Percentiles rank a stretch among this genome's conserved stretches.
Evolutionary conservation across 2,113 vertebrate species (phyloP).

Genomic region (Mesitornis unicolor): DNA sequence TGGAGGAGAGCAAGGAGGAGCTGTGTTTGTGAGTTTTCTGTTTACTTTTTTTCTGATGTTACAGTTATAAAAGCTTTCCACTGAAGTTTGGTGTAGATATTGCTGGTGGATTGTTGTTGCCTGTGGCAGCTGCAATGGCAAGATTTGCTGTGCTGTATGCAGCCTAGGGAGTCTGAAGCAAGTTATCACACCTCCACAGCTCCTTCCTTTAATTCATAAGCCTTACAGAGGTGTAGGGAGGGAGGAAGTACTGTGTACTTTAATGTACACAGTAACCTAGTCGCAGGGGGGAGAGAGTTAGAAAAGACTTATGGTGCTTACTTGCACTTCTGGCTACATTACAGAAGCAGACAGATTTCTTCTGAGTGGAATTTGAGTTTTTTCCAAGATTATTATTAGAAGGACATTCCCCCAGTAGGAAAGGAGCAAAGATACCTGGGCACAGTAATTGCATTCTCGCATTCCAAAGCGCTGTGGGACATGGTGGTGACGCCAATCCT

Average conservation of each 20-base stretch:
- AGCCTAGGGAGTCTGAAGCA: conserved; percentile 5
- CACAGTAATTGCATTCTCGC: neutral
- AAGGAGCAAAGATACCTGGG: neutral
- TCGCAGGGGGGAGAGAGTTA: neutral
- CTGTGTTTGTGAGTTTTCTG: neutral
- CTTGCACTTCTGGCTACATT: conserved; percentile 24
- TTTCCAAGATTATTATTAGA: neutral
- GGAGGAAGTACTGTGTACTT: neutral
- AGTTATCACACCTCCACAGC: neutral
- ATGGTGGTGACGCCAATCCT: neutral
- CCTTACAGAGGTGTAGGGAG: neutral
- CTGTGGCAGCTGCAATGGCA: neutral
- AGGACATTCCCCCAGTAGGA: neutral
- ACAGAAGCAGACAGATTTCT: neutral
- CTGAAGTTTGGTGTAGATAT: neutral
- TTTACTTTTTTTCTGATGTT: neutral
- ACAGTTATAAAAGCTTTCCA: conserved; percentile 38
- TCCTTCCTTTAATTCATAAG: conserved; percentile 40
- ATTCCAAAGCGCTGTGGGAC: neutral
- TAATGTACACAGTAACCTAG: neutral
- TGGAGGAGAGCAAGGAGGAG: neutral
- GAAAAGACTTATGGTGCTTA: neutral
- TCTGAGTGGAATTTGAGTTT: neutral
- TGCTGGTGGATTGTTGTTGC: conserved; percentile 52
- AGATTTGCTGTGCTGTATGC: conserved; percentile 14